Evolutionary conservation across 1,140 invertebrate genomes (phyloP), one percentile per base, ranked within the genome.

Genomic region (Drosophila micromelanica): DNA sequence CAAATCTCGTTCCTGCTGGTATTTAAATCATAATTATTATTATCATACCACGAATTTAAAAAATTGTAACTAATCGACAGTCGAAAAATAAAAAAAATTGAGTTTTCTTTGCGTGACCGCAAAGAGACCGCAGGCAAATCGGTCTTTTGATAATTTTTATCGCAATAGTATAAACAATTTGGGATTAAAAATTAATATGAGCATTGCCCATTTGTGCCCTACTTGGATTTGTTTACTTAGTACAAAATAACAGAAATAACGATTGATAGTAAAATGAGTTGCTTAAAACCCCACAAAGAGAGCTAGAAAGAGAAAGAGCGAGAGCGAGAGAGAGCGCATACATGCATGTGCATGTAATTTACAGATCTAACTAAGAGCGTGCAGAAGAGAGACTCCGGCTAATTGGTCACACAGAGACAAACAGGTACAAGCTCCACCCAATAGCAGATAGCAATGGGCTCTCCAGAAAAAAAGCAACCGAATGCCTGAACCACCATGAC

Each of bases 401-500:
- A 51, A 73, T 73, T 69, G 71, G 64, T 5, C 13, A 32, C 32
- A 40, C 48, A 12, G 20, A 42, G 49, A 6, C 37, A 37, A 23
- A 61, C 27, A 38, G 40, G 40, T 56, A 17, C 49, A 60, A 59
- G 59, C 72, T 74, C 65, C 67, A 63, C 72, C 72, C 72, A 74
- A 70, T 70, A 43, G 23, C 45, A 62, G 57, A 30, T 15, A 42
- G 38, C 67, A 43, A 56, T 11, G 43, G 46, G 38, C 65, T 52
- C 59, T 43, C 57, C 30, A 49, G 15, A 55, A 51, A 32, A 56
- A 52, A 52, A 59, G 27, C 46, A 52, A 59, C 37, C 30, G 30
- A 15, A 30, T 11, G 42, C 12, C 62, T 61, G 42, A 48, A 74
- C 72, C 71, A 73, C 64, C 65, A 61, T 73, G 71, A 74, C 72